These are phyloP conservation scores for Muscina levida DNA, from an alignment of 2,888 invertebrate species.

Conservation along the genomic window DNA sequence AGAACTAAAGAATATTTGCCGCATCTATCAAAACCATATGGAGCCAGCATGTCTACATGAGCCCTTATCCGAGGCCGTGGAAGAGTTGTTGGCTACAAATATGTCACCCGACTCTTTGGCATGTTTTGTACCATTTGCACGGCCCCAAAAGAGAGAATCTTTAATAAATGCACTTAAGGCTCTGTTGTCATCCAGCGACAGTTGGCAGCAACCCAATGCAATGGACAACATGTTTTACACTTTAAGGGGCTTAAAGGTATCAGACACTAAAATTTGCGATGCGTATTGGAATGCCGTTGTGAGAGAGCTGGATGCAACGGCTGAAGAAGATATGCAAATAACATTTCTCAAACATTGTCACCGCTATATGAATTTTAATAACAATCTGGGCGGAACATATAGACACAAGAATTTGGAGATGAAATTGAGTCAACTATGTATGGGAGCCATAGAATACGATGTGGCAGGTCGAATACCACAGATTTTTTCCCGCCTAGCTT, in stretches of 20 bases:
- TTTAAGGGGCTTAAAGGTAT: slow-evolving; percentile 80
- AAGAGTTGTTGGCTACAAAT: slow-evolving; percentile 74
- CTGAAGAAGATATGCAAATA: slow-evolving; percentile 69
- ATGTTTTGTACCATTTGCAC: slow-evolving; percentile 79
- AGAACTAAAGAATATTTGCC: slow-evolving; percentile 78
- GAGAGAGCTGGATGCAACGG: slow-evolving; percentile 72
- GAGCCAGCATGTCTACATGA: slow-evolving; percentile 81
- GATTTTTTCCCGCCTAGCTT: slow-evolving; percentile 78
- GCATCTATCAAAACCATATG: slow-evolving; percentile 80
- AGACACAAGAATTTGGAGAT: slow-evolving; percentile 81
- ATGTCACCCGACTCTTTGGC: slow-evolving; percentile 79
- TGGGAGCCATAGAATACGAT: slow-evolving; percentile 76
- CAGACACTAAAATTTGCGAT: slow-evolving; percentile 79
- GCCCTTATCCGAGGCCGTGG: slow-evolving; percentile 78
- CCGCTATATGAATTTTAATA: slow-evolving; percentile 82
- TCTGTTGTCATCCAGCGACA: slow-evolving; percentile 70
- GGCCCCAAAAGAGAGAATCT: slow-evolving; percentile 79
- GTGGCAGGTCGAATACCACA: slow-evolving; percentile 77
- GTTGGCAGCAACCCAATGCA: slow-evolving; percentile 73
- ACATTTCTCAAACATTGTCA: slow-evolving; percentile 79
- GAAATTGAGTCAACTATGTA: slow-evolving; percentile 76
- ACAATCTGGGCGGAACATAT: slow-evolving; percentile 81
- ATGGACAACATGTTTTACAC: slow-evolving; percentile 79
- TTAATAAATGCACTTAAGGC: slow-evolving; percentile 77
- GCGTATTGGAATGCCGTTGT: slow-evolving; percentile 80